Base-by-base conservation (phyloP, 2,113 vertebrate genomes). In the Oriolus oriolus region DNA sequence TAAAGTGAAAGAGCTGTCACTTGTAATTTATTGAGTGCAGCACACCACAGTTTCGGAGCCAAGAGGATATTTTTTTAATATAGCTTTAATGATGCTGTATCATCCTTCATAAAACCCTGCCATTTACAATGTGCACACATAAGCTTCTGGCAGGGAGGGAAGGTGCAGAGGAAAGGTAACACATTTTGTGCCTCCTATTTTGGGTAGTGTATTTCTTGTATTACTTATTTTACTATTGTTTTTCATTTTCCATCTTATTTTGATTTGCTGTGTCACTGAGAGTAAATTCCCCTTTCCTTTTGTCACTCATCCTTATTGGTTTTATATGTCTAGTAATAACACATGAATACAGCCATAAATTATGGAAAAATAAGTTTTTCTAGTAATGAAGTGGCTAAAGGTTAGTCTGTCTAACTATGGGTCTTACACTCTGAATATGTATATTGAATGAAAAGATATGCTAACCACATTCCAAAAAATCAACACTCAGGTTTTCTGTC, bases 11-110 rank as follows among this genome's bases (percentile, higher is more conserved):
- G 87, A 77, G 33, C 77, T 84, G 87, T 96, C 73, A 50, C 56
- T 87, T 94, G 16, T 77, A 39, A 86, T 96, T 90, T 88, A 83
- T n/a, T 65, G 89, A 96, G 49, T 19, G 66, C 69, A 75, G 26
- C 42, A 41, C 19, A 37, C 56, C 14, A 24, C 19, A 33, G 0
- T 57, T 87, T 74, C 54, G 33, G 64, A 91, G 64, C 47, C 54
- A 63, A 84, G 39, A 69, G 35, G 45, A 6, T 74, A 19, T 47
- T 70, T 91, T 89, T 89, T 91, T 45, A 66, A 54, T 81, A 23
- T 2, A 23, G 18, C 8, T 84, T 61, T 75, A 66, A 35, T 70
- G 45, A 37, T 66, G 13, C 13, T 52, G 11, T 41, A 33, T 78
- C 64, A 74, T 65, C 26, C 35, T 70, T 21, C 28, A 6, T 77